phyloP scores from a whole-genome alignment of 2,113 vertebrate species.

The Hyperoodon ampullatus region DNA sequence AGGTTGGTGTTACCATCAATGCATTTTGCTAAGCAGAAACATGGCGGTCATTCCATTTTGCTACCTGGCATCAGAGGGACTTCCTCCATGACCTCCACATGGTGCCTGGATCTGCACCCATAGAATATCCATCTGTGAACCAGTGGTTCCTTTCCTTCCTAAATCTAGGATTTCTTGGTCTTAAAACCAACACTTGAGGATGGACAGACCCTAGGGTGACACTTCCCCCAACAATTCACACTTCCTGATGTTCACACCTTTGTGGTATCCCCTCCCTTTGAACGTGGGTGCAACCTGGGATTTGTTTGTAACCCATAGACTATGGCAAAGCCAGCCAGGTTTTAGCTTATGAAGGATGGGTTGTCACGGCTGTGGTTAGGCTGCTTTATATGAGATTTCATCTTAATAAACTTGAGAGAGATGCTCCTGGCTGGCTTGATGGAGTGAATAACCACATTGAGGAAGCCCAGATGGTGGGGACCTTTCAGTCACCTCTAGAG shows the following conservation, averaged over 20 bases:
- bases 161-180: neutral
- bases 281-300: neutral
- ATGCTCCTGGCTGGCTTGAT: neutral
- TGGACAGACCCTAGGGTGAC: neutral
- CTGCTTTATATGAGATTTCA: neutral
- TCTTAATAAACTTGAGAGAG: neutral
- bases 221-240: neutral
- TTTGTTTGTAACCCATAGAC: neutral
- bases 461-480: neutral
- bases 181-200: neutral
- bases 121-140: neutral
- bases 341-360: neutral
- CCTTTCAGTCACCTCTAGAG: neutral
- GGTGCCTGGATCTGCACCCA: neutral
- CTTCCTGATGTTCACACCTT: neutral
- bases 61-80: too few species aligned
- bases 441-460: neutral
- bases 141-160: neutral
- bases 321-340: neutral
- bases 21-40: neutral
- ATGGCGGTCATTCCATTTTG: neutral
- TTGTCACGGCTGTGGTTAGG: neutral
- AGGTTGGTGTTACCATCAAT: neutral
- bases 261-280: neutral
- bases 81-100: too few species aligned